Percentiles rank a stretch among this genome's conserved stretches.
Conservation (phyloP, 2,888 invertebrate genomes). For the Cylindroiulus punctatus region DNA sequence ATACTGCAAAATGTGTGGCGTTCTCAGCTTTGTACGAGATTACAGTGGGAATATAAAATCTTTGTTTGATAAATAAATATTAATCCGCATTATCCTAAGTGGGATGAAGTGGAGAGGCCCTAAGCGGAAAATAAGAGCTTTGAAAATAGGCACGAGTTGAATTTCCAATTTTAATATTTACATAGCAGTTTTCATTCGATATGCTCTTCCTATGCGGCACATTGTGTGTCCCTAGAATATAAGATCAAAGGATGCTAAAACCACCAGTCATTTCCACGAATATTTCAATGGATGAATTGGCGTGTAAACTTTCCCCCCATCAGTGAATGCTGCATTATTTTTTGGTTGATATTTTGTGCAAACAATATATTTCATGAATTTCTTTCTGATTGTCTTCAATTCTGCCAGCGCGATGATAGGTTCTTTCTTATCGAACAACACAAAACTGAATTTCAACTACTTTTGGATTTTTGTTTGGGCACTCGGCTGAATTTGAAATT, state of each 20-base stretch:
- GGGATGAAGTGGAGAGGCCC: constrained; percentile 45
- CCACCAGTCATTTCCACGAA: constrained; percentile 14
- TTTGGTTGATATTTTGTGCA: too few relatives aligned
- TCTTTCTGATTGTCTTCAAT: too few relatives aligned
- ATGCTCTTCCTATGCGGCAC: not conserved
- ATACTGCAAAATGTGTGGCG: not conserved
- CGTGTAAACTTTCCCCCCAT: too few relatives aligned
- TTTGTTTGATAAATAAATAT: constrained; percentile 51
- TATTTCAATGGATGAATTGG: constrained; percentile 10
- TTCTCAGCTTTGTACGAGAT: constrained; percentile 50
- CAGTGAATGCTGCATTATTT: too few relatives aligned
- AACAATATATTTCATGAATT: too few relatives aligned
- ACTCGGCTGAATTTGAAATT: too few relatives aligned
- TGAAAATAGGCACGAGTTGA: not conserved
- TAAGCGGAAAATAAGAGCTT: not conserved
- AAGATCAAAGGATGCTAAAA: not conserved
- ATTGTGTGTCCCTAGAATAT: not conserved
- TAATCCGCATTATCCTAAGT: constrained; percentile 52
- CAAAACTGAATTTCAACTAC: too few relatives aligned
- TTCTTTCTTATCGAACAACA: too few relatives aligned
- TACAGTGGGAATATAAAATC: constrained; percentile 36
- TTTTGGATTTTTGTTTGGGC: too few relatives aligned
- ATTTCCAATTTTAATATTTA: constrained; percentile 40
- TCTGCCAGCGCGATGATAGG: too few relatives aligned
- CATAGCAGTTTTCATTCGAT: not conserved